Base-by-base conservation (phyloP, 2,797 vertebrate genomes). In the Etheostoma perlongum region DNA sequence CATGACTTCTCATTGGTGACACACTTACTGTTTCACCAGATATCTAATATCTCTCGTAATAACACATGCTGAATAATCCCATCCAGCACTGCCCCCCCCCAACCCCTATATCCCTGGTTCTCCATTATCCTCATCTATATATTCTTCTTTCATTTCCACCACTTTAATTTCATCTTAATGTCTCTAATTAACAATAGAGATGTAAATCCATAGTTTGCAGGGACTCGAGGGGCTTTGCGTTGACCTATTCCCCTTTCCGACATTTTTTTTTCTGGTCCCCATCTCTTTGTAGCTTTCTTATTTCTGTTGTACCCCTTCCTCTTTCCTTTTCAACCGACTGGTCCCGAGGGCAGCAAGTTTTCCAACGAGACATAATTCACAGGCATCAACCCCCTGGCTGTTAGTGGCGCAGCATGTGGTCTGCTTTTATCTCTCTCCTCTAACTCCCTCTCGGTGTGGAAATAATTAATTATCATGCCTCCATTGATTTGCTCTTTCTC, bases 341-440 rank as follows among this genome's bases (percentile, higher is more conserved):
- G 61, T 91, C 88, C 85, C 74, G 46, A 78, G 84, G 90, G 90
- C 68, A 25, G 84, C 51, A 3, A 89, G 81, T 86, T 81, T 90
- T 87, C 86, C 67, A 85, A 64, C 36, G 15, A 30, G n/a, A 65
- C 73, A 69, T 90, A 89, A 88, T 92, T 91, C 86, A 84, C 76
- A 84, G 79, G 74, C 85, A 86, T 64, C 80, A 63, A 76, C 87
- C 87, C 81, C 73, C 61, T 33, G 88, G 89, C 89, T 85, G 89
- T 91, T 88, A 89, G 87, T 63, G 55, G 65, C 88, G 0, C 92
- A 88, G 91, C 91, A 92, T 93, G 92, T 86, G 89, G 91, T 92
- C 91, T 85, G 82, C 91, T 93, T 93, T 92, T 92, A 93, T 93
- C 92, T 93, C 82, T 72, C 80, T 90, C 72, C 80, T 87, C 83